Evolutionary conservation across 2,888 invertebrate genomes (phyloP), one percentile per base, ranked within the genome.

Genomic region (Hemicrepidius hirtus): DNA sequence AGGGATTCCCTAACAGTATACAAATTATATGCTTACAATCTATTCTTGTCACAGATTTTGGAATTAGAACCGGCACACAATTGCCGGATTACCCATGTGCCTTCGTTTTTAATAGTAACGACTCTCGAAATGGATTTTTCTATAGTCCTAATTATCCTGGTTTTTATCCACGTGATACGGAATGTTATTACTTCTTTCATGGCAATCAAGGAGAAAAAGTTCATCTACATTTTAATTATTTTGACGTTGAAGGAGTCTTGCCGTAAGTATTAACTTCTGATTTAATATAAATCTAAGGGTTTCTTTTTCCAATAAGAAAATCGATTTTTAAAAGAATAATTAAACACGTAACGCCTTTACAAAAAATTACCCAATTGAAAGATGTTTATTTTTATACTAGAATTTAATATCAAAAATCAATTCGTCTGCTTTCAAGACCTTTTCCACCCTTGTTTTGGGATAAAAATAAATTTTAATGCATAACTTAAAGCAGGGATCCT

Each of bases 231-330:
- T 97, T 97, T 85, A 93, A 93, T 60, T 95, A 94, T 87, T 97
- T 97, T 84, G 97, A 97, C 85, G 95, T 98, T 49, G 98, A 98
- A 87, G 98, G 98, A 76, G 94, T 97, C 71, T 88, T 93, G 80
- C 97, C 97, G 97, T 98, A 90, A 93, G 94, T 91, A 82, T 49
- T 16, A 24, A n/a, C 7, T 9, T 32, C 9, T 32, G 24, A 32
- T 32, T 32, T 32, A 32, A 1, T 32, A 32, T 9, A 7, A 9
- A 32, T 32, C 4, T 5, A 24, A 24, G n/a, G n/a, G 2, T 24
- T 24, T 24, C 2, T 24, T 24, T 24, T 24, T 24, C 5, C 24
- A 24, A 24, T 24, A n/a, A n/a, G n/a, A n/a, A n/a, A n/a, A n/a
- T n/a, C n/a, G n/a, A n/a, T n/a, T n/a, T n/a, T n/a, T n/a, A n/a